Conservation (phyloP, 2,888 invertebrate species). For the Lumbricus terrestris region DNA sequence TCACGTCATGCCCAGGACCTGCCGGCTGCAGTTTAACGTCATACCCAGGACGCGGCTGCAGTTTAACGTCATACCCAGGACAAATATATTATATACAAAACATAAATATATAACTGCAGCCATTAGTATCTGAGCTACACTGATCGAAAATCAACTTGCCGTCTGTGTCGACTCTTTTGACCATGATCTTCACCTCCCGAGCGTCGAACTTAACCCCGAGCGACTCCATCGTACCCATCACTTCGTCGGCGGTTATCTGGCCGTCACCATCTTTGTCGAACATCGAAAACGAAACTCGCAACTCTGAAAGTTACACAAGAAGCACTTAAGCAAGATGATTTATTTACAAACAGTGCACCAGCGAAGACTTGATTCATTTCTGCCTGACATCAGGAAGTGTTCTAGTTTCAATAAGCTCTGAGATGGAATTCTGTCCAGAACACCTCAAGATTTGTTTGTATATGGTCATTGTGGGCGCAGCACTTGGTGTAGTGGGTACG, state of each 20-base stretch:
- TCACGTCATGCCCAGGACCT: no score
- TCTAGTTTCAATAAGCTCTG: no score
- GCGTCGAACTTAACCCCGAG: constrained; percentile 36
- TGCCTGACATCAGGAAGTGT: not conserved
- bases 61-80: no score
- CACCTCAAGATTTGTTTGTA: no score
- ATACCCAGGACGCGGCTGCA: no score
- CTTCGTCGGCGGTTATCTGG: constrained; percentile 35
- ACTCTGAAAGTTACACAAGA: constrained; percentile 30
- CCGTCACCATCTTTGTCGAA: constrained; percentile 42
- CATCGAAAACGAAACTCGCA: constrained; percentile 39
- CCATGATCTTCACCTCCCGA: constrained; percentile 36
- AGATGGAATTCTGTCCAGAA: no score
- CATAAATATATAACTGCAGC: no score
- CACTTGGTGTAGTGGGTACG: no score
- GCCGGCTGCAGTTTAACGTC: no score
- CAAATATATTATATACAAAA: no score
- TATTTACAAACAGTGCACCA: no score
- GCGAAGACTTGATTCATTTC: not conserved
- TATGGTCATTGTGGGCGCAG: no score
- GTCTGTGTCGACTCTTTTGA: constrained; percentile 38
- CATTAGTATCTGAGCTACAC: not conserved
- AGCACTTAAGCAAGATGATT: not conserved
- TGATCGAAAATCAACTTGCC: constrained; percentile 27
- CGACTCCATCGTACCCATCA: constrained; percentile 35